Evolutionary conservation across 1,140 invertebrate species (phyloP).

Genomic region (Bombus terrestris): DNA sequence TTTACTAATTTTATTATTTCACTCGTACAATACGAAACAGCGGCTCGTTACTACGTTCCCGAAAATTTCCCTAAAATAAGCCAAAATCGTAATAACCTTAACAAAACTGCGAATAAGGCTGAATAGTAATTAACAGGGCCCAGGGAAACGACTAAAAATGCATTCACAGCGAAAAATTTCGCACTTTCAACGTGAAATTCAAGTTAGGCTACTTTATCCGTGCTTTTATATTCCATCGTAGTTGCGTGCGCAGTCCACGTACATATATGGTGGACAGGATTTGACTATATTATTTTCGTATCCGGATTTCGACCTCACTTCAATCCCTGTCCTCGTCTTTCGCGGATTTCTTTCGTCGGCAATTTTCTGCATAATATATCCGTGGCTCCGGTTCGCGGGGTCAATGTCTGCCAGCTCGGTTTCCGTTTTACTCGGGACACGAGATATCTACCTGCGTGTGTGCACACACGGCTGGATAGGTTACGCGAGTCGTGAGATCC

Average conservation of each 20-base stretch:
- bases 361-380: constrained; percentile 41
- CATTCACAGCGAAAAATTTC: too few species aligned
- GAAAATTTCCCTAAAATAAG: too few species aligned
- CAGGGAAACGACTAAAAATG: too few species aligned
- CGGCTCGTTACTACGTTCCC: too few species aligned
- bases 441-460: constrained; percentile 1
- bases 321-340: background rate
- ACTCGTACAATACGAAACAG: too few species aligned
- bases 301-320: constrained; percentile 6
- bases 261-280: background rate
- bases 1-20: too few species aligned
- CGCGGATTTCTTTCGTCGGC: constrained; percentile 31
- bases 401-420: constrained; percentile 17
- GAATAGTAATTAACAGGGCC: too few species aligned
- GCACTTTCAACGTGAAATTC: background rate
- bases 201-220: background rate
- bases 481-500: constrained; percentile 8
- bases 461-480: background rate
- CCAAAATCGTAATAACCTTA: too few species aligned
- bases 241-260: background rate
- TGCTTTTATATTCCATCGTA: background rate
- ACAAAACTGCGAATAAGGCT: too few species aligned
- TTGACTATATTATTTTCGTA: constrained; percentile 39
- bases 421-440: background rate
- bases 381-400: background rate